phyloP scores from a whole-genome alignment of 2,888 invertebrate genomes.

The Minunthozetes semirufus region DNA sequence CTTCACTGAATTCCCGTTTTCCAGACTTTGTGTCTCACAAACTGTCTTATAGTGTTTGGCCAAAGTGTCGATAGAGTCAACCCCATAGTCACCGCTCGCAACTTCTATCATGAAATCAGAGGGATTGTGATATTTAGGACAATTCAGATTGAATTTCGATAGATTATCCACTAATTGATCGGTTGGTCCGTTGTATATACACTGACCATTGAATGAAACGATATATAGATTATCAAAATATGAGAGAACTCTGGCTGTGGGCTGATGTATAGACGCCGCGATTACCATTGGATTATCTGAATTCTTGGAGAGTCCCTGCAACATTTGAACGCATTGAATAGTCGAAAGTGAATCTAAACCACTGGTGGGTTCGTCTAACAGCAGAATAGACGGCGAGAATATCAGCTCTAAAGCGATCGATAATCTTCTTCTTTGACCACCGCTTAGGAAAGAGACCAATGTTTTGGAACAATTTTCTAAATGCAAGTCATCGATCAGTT shows the following conservation, averaged over 20 bases:
- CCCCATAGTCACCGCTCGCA: conserved; percentile 74
- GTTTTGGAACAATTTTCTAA: conserved; percentile 68
- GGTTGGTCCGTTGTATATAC: conserved; percentile 86
- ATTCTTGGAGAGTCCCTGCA: conserved; percentile 65
- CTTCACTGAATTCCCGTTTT: neutral
- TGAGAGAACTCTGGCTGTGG: conserved; percentile 73
- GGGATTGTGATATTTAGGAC: conserved; percentile 78
- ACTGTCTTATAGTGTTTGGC: conserved; percentile 11
- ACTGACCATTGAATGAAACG: conserved; percentile 66
- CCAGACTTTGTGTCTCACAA: no score
- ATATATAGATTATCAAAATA: conserved; percentile 84
- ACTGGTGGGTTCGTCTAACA: conserved; percentile 52
- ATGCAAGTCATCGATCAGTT: conserved; percentile 75
- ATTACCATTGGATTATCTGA: conserved; percentile 68
- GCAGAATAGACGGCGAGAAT: conserved; percentile 51
- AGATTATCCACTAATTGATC: conserved; percentile 77
- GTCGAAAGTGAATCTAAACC: conserved; percentile 84
- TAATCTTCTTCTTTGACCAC: conserved; percentile 81
- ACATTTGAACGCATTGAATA: conserved; percentile 69
- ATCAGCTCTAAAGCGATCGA: conserved; percentile 78
- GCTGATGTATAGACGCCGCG: conserved; percentile 83
- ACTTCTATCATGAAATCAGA: conserved; percentile 92
- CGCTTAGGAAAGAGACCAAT: conserved; percentile 65
- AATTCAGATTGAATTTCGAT: conserved; percentile 70
- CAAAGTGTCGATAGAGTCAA: conserved; percentile 32